Base-by-base conservation (phyloP, 2,888 invertebrate species). In the Monopis laevigella region DNA sequence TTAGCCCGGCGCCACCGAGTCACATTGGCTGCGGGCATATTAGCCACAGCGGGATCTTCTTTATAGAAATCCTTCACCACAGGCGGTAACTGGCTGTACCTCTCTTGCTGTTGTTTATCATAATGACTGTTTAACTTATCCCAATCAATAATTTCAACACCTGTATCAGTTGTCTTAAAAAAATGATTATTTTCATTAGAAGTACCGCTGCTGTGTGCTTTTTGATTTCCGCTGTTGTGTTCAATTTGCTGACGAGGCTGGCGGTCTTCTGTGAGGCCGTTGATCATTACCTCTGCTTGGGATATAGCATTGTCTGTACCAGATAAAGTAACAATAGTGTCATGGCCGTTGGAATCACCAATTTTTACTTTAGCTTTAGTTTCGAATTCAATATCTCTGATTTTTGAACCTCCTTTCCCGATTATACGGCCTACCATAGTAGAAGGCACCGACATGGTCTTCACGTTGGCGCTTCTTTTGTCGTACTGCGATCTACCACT, bases 351-450 rank as follows among this genome's bases (percentile, higher is more conserved):
- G 7, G 68, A 62, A 46, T 74, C 70, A 13, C 72, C 73, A 46
- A 89, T 85, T 56, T 87, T 85, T n/a, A 96, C 87, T 55, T 84
- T 85, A 0, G 93, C 87, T 3, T 87, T 86, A 41, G 88, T 88
- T 55, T 87, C 84, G 45, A 77, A 84, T 62, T 92, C 84, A 0
- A 97, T 70, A 48, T 94, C 92, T 49, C 85, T 86, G 48, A 97
- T 95, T 70, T 92, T 93, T 1, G 85, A 82, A 1, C 97, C 96
- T n/a, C 89, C 90, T 57, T 86, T 88, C 2, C 96, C 96, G 46
- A 88, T 88, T 34, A 86, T 73, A 36, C 78, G 72, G 0, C 86
- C 86, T 6, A 86, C 81, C 58, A 68, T 71, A 41, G 59, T 52
- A 1, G 74, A 66, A 16, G 71, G 67, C 28, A 78, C 65, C 6